Evolutionary conservation across 1,140 invertebrate species (phyloP).

Genomic region (Microplitis demolitor): DNA sequence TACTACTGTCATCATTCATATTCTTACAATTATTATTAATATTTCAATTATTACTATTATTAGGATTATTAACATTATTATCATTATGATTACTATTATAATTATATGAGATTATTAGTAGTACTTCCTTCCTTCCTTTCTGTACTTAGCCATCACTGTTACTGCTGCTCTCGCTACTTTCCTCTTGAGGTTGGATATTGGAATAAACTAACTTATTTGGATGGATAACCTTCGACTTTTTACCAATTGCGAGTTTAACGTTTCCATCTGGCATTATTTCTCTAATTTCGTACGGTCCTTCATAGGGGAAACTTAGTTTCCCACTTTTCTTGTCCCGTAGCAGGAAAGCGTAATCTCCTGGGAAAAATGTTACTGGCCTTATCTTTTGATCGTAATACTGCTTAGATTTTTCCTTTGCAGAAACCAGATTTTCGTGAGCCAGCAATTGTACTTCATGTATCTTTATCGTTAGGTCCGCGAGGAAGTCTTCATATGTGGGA

Average conservation of each 20-base stretch:
- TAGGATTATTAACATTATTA: no score
- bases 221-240: background rate
- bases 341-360: background rate
- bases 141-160: background rate
- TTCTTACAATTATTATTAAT: no score
- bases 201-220: background rate
- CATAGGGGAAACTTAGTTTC: background rate
- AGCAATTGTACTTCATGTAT: no score
- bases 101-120: no score
- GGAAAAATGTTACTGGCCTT: no score
- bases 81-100: no score
- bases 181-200: background rate
- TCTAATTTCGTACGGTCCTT: background rate
- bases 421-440: background rate
- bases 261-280: background rate
- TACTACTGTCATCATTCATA: no score
- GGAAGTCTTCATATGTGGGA: no score
- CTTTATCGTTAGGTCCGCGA: no score
- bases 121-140: no score
- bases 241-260: background rate
- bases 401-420: background rate
- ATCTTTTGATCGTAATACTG: background rate
- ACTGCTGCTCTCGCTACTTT: background rate
- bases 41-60: no score
- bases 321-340: background rate